Base-by-base conservation (phyloP, 1,140 invertebrate genomes). In the Drosophila ercepeae region DNA sequence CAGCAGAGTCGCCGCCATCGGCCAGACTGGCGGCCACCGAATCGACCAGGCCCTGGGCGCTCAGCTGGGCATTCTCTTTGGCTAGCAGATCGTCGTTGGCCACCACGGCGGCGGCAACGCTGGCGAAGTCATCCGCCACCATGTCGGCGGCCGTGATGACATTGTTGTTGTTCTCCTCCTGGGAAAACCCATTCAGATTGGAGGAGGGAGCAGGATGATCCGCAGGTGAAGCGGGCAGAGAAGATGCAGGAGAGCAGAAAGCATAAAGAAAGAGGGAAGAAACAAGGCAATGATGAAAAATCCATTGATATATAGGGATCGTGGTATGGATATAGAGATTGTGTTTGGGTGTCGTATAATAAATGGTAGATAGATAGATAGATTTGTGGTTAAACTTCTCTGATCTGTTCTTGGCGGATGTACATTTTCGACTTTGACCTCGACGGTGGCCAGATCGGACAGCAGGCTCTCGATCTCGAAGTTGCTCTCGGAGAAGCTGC, bases 381-480 rank as follows among this genome's bases (percentile, higher is more conserved):
- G 36, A 14, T 39, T 42, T 8, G 8, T 1, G 39, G 13, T 36
- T 23, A 55, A 78, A 78, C 75, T 78, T 78, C 55, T 78, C 70
- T 79, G 63, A 54, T 55, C 27, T 75, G 59, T 79, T 60, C 59
- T 82, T 74, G 75, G 64, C 64, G 79, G 57, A 84, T 84, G 64
- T 88, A 88, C 82, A 88, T 88, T 88, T 88, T 78, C 91, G 90
- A 93, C 92, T 91, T 93, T 93, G 64, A 93, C 92, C 74, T 93
- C 91, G 70, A 89, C 90, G 67, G 91, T 89, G 63, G 92, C 92
- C 73, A 93, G 91, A 83, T 93, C 93, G 52, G 92, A 93, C 27
- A 93, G 90, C 64, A 93, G 90, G 79, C 91, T 92, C 60, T 93
- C 92, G 63, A 93, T 92, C 89, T 93, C 93, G 50, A 93, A 92